Base-by-base conservation (phyloP, 2,113 vertebrate species). In the Semicossyphus pulcher region DNA sequence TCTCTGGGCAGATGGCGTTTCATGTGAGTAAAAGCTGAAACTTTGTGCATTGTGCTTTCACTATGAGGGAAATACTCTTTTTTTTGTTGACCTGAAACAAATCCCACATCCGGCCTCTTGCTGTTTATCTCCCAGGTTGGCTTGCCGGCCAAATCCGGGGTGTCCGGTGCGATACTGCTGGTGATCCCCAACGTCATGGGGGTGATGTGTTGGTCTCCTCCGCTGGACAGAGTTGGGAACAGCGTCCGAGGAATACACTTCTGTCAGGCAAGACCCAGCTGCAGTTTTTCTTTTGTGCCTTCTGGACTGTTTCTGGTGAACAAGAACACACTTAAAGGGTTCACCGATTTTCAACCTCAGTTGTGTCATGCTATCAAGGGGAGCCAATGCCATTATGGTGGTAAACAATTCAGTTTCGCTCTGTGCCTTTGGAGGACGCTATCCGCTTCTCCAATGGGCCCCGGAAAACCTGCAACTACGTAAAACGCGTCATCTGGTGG, bases 121-220 rank as follows among this genome's bases (percentile, higher is more conserved):
- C 42, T 32, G 8, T 10, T 47, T 29, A 28, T 1, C 21, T 44
- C 11, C 60, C 67, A 97, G 96, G 96, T 97, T 83, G 96, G 96
- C 28, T 88, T 97, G 59, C 96, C 96, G 3, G 96, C 96, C 47
- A 97, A 97, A 78, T 97, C 96, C 36, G 96, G 95, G 1, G 91
- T 97, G 25, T 96, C 96, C 2, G 96, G 96, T 32, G 96, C 95
- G 15, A 94, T 97, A 26, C 89, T 97, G 48, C 90, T 97, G 60
- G 94, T 97, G 70, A 96, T 97, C 10, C 96, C 96, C 67, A 97
- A 96, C 56, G 93, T 97, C 42, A 97, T 97, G 96, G 96, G 96
- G 3, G 81, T 97, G 67, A 94, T 97, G 94, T 97, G 96, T 59
- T 95, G 96, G 90, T 97, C 96, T 3, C 96, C 96, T 5, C 93